Conservation (phyloP, 2,888 invertebrate genomes). For the Drosophila lutescens region DNA sequence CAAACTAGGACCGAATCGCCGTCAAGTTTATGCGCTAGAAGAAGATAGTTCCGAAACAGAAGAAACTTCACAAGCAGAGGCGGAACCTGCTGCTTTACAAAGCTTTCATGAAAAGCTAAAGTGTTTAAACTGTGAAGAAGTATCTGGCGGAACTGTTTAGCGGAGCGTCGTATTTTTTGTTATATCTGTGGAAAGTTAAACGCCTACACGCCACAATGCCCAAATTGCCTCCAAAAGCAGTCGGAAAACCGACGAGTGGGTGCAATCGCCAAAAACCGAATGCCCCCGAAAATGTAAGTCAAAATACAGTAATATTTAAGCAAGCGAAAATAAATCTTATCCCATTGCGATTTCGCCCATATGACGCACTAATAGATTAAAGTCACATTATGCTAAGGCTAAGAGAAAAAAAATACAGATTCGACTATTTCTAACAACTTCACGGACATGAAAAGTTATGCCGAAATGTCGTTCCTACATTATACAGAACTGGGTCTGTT, state of each 20-base stretch:
- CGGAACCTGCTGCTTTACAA: neutral
- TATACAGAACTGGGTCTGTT: neutral
- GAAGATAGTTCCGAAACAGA: neutral
- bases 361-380: neutral
- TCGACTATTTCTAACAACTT: neutral
- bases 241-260: neutral
- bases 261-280: neutral
- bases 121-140: neutral
- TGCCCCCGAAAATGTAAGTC: neutral
- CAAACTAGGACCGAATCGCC: neutral
- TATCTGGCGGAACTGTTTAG: conserved; percentile 1
- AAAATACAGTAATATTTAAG: neutral
- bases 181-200: neutral
- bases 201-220: neutral
- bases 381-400: neutral
- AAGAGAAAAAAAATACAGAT: neutral
- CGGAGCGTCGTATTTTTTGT: neutral
- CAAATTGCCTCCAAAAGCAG: neutral
- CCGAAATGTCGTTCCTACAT: neutral
- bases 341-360: neutral
- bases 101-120: neutral
- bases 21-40: neutral
- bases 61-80: neutral
- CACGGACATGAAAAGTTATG: neutral
- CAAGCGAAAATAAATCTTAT: neutral